Percentiles rank a stretch among this genome's conserved stretches.
Conservation (phyloP, 1,140 invertebrate species). For the Aphis craccivora region DNA sequence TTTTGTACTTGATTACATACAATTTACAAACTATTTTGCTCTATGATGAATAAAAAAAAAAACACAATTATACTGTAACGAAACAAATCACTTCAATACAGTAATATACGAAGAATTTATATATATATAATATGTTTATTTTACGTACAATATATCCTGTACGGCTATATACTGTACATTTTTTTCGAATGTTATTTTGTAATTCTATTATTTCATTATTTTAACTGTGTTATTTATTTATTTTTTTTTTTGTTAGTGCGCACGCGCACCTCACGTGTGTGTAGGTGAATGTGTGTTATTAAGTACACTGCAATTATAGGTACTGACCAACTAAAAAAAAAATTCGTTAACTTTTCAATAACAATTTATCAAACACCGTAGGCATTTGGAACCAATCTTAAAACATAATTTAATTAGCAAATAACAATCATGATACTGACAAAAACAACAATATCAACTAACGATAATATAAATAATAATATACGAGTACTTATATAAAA, state of each 20-base stretch:
- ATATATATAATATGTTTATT: background rate
- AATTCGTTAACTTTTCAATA: background rate
- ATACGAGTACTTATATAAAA: background rate
- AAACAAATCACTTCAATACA: conserved; percentile 13
- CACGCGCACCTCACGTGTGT: background rate
- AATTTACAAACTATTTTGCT: background rate
- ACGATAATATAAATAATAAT: background rate
- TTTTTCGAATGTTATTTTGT: conserved; percentile 35
- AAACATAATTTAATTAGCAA: background rate
- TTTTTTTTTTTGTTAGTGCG: background rate
- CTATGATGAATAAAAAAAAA: conserved; percentile 6
- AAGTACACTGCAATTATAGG: conserved; percentile 6
- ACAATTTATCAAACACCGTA: background rate
- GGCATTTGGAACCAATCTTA: background rate
- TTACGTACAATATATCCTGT: background rate
- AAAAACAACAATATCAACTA: background rate
- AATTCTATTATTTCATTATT: conserved; percentile 45
- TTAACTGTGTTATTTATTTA: background rate
- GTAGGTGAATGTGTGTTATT: background rate
- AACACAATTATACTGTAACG: conserved; percentile 42
- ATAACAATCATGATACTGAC: background rate
- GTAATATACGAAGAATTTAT: conserved; percentile 33
- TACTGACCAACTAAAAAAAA: background rate
- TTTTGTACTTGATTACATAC: background rate
- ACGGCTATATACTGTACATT: background rate